Conservation (phyloP, 2,113 vertebrate species). For the Corynorhinus townsendii region DNA sequence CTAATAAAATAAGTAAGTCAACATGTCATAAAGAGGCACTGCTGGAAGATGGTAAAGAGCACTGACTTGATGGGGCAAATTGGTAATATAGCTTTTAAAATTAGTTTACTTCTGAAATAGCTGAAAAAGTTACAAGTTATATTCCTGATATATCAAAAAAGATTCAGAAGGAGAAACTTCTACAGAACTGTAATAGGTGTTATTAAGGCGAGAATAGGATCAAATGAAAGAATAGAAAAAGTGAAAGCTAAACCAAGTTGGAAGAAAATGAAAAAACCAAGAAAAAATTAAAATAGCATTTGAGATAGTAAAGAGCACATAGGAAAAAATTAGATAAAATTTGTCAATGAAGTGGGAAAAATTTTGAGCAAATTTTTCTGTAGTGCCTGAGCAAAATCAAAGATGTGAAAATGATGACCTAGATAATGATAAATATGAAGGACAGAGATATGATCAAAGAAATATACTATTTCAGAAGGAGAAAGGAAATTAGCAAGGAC, state of each 20-base stretch:
- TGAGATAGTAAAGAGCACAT: background rate
- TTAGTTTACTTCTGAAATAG: background rate
- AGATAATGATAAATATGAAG: conserved; percentile 7
- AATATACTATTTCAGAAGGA: background rate
- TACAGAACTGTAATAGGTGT: background rate
- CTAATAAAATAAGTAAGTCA: background rate
- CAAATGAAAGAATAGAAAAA: background rate
- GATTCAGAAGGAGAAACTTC: background rate
- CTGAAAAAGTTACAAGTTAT: background rate
- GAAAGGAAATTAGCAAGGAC: background rate
- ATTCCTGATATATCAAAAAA: background rate
- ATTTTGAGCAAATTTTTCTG: background rate
- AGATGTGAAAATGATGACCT: conserved; percentile 11
- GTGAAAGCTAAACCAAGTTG: background rate
- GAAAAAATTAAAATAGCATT: conserved; percentile 20
- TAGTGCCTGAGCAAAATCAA: conserved; percentile 14
- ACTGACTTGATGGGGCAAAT: background rate
- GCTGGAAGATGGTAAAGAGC: background rate
- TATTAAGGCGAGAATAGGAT: background rate
- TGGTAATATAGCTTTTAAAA: background rate
- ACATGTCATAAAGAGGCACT: background rate
- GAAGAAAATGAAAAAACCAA: background rate
- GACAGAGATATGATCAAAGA: conserved; percentile 36
- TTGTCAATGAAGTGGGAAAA: background rate
- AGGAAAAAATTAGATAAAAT: background rate